These are phyloP conservation scores for Brachyptera risi DNA, from an alignment of 2,888 invertebrate species.

Conservation along the genomic window DNA sequence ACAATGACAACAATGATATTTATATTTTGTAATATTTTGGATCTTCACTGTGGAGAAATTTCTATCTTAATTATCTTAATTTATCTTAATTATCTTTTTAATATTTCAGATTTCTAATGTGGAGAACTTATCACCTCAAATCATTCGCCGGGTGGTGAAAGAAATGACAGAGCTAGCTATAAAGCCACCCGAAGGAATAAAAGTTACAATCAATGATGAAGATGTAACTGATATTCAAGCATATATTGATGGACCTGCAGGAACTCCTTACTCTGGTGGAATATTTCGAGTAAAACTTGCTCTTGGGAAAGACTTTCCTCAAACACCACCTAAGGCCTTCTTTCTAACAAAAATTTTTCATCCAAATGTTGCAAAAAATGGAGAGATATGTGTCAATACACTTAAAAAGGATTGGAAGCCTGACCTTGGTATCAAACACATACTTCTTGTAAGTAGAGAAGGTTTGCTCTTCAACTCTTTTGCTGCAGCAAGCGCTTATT, in stretches of 20 bases:
- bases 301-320: constrained; percentile 89
- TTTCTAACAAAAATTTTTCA: constrained; percentile 96
- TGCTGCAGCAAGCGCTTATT: too few relatives aligned
- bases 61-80: too few relatives aligned
- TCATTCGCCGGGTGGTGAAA: constrained; percentile 78
- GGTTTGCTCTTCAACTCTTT: constrained; percentile 1
- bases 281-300: constrained; percentile 84
- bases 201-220: constrained; percentile 83
- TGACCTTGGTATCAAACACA: constrained; percentile 91
- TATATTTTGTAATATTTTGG: too few relatives aligned
- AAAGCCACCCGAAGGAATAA: constrained; percentile 86
- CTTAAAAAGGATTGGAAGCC: constrained; percentile 95
- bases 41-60: too few relatives aligned
- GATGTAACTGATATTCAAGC: constrained; percentile 94
- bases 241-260: constrained; percentile 89
- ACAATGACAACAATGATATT: too few relatives aligned
- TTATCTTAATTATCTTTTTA: neutral
- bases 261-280: constrained; percentile 88
- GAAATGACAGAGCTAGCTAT: constrained; percentile 81
- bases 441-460: constrained; percentile 64
- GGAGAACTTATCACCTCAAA: constrained; percentile 93
- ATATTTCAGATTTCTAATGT: constrained; percentile 74
- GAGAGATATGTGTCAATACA: constrained; percentile 96
- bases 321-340: constrained; percentile 85
- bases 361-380: constrained; percentile 90